A percentile compares a stretch with the other conserved stretches of the same genome.
Conservation (phyloP, 2,888 invertebrate species). For the Cosmorhoe ocellata region DNA sequence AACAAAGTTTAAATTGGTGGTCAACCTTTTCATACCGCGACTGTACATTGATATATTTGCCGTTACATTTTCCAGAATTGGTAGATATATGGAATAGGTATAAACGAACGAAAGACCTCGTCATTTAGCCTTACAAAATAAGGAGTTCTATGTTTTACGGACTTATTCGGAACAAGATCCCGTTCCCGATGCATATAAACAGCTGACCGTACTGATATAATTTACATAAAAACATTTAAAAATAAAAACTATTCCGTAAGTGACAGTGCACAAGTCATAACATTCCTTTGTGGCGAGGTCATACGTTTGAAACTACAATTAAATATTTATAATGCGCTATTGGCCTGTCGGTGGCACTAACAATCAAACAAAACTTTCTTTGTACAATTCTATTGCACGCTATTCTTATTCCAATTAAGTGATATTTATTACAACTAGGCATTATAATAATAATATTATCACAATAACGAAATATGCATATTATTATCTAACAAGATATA, state of each 20-base stretch:
- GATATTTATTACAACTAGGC: not conserved
- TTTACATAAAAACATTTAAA: constrained; percentile 47
- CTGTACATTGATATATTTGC: too few relatives aligned
- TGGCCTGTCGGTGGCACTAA: constrained; percentile 20
- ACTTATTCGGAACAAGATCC: not conserved
- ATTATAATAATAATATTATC: not conserved
- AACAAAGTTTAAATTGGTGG: too few relatives aligned
- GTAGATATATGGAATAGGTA: too few relatives aligned
- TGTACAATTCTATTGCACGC: constrained; percentile 44
- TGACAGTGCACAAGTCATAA: constrained; percentile 58
- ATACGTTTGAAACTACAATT: constrained; percentile 40
- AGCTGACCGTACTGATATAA: constrained; percentile 16
- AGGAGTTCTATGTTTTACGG: too few relatives aligned
- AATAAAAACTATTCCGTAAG: constrained; percentile 39
- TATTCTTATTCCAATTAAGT: constrained; percentile 24
- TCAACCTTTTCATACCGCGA: too few relatives aligned
- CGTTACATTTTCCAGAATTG: too few relatives aligned
- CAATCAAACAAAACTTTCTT: constrained; percentile 35
- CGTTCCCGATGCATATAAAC: constrained; percentile 2
- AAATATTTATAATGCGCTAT: constrained; percentile 44
- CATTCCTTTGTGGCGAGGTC: constrained; percentile 41
- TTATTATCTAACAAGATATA: not conserved
- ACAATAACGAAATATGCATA: not conserved
- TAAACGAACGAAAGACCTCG: too few relatives aligned
- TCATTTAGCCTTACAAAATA: too few relatives aligned